Evolutionary conservation across 2,113 vertebrate species (phyloP), one percentile per base, ranked within the genome.

Genomic region (Australoheros scitulus): DNA sequence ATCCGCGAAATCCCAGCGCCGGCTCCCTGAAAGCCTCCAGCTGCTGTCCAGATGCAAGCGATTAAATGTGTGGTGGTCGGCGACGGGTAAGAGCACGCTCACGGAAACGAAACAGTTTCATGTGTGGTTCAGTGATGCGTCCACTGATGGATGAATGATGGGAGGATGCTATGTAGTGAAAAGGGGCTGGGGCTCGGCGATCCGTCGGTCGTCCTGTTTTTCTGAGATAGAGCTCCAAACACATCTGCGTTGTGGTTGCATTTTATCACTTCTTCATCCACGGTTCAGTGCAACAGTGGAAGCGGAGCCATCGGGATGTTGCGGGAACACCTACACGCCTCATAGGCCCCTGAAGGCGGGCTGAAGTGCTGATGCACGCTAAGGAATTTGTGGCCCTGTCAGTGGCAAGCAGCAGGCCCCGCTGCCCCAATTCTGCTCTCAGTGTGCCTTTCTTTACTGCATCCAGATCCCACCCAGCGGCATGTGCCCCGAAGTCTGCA

Each of bases 11-110:
- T 7, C 79, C 43, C 85, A 74, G 76, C 74, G 26, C 68, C 89
- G 63, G 64, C 61, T 86, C 64, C 81, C 41, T 60, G 82, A 65
- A 91, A 84, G 83, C 74, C 88, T 85, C 61, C 80, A 84, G 83
- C 84, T 83, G 38, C 59, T 80, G 91, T 64, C 72, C 85, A 92
- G 92, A 96, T 96, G 96, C 96, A 96, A 85, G 96, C 96, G 11
- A 96, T 96, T 79, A 96, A 96, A 93, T 96, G 96, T 64, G 96
- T 96, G 94, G 96, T 96, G 83, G 96, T 96, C 41, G 96, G 96
- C 87, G 96, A 96, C 93, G 96, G 96, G 96, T 96, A 90, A 96
- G 96, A 81, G 34, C 58, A 11, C 7, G 14, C 7, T 7, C 5
- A 13, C 52, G 15, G 3, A 13, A 7, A 20, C 65, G 18, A 7